Percentiles rank a stretch among this genome's conserved stretches.
Evolutionary conservation across 2,797 vertebrate species (phyloP).

Genomic region (Lutjanus argentimaculatus): DNA sequence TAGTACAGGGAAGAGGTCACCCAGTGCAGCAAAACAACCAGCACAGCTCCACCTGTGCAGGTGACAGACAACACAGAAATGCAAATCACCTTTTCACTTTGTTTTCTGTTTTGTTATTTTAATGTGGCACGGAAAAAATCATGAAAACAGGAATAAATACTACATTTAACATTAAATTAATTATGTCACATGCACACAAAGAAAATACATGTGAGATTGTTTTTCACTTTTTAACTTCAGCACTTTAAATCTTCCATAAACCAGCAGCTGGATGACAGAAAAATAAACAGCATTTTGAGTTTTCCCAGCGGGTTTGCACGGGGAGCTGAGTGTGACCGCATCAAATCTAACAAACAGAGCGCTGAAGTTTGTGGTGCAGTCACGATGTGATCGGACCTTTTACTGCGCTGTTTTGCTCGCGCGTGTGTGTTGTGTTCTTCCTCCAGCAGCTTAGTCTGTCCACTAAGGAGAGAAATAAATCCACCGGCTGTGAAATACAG

Average conservation of each 20-base stretch:
- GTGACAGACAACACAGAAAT: background rate
- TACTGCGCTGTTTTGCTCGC: background rate
- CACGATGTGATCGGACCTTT: background rate
- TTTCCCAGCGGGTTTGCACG: background rate
- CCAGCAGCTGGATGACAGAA: background rate
- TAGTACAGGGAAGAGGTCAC: background rate
- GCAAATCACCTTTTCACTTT: background rate
- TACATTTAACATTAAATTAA: background rate
- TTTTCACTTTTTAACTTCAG: background rate
- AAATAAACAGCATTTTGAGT: background rate
- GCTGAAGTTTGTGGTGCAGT: background rate
- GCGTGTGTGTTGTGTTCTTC: background rate
- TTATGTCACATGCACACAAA: background rate
- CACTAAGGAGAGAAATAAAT: conserved; percentile 3
- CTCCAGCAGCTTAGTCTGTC: background rate
- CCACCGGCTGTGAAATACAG: background rate
- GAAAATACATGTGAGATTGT: background rate
- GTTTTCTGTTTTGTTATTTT: background rate
- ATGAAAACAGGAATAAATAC: too few relatives aligned
- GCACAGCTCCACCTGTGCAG: background rate
- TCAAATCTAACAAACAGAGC: background rate
- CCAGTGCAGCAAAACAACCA: background rate
- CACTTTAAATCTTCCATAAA: background rate
- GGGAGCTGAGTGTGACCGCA: background rate
- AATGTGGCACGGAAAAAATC: background rate